Evolutionary conservation across 2,113 vertebrate genomes (phyloP), one percentile per base, ranked within the genome.

Genomic region (Rhipidura dahli): DNA sequence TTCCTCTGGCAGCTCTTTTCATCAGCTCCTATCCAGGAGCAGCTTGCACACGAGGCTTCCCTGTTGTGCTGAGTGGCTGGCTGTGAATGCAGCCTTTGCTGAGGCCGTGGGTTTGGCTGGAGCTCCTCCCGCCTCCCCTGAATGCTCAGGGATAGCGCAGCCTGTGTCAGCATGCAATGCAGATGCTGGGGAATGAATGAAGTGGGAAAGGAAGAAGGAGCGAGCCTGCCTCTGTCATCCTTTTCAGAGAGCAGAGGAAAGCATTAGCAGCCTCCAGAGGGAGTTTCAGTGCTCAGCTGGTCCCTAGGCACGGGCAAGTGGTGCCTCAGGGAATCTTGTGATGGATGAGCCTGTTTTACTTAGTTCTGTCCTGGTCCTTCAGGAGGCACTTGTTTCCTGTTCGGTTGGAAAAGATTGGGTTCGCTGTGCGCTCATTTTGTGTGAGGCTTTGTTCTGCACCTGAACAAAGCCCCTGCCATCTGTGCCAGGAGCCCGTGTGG

Each of bases 181-280:
- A 96, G 93, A 83, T 86, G 83, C 90, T 80, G 79, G 35, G 84
- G 94, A 86, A 83, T 90, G 93, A 88, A 88, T 61, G 47, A 90
- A 93, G 79, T 35, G 59, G 79, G 22, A 93, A 88, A 61, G 78
- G 75, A 83, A 75, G 75, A 71, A 63, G 50, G 85, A 85, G 64
- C 0, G 6, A 94, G 61, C 56, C 40, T 51, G 64, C 57, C 69
- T 90, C 80, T 61, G 76, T 59, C 50, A 70, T 90, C 79, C 40
- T 54, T 96, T 63, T 27, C 57, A 23, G 76, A 86, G 76, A 80
- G 84, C 87, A 63, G 63, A 95, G 78, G 87, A 90, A 78, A 70
- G 73, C 72, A 42, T 84, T 60, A 70, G 91, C 90, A 94, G 53
- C 94, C 95, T 96, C 92, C 92, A 95, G 95, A 96, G 95, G 95